phyloP scores from a whole-genome alignment of 2,797 vertebrate genomes.

The Amphiprion clarkii region DNA sequence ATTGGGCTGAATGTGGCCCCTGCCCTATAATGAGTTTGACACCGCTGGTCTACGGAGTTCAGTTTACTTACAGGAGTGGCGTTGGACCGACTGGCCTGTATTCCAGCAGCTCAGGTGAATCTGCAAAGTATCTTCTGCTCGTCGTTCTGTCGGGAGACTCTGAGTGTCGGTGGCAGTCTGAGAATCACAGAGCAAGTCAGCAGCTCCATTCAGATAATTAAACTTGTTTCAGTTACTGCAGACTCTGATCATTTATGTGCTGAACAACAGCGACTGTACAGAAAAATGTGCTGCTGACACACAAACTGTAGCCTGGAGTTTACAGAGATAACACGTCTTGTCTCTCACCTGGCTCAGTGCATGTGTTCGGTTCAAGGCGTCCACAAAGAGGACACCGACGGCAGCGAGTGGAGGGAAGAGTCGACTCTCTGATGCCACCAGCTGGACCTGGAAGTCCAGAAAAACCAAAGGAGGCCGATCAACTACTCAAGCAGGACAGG shows the following conservation, averaged over 20 bases:
- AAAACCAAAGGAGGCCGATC: not conserved
- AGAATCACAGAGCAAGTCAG: conserved; percentile 30
- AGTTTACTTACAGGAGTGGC: conserved; percentile 84
- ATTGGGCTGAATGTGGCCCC: too few relatives aligned
- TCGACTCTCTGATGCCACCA: conserved; percentile 24
- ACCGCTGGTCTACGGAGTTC: not conserved
- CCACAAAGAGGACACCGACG: conserved; percentile 54
- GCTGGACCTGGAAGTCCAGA: conserved; percentile 30
- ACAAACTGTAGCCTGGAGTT: not conserved
- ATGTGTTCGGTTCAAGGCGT: conserved; percentile 4
- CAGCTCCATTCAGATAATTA: conserved; percentile 2
- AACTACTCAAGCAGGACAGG: not conserved
- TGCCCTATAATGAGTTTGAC: too few relatives aligned
- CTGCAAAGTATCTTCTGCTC: conserved; percentile 66
- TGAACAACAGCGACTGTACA: not conserved
- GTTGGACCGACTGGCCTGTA: conserved; percentile 72
- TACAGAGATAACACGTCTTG: not conserved
- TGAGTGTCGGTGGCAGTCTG: conserved; percentile 46
- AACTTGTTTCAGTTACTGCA: conserved; percentile 5
- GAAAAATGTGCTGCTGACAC: not conserved
- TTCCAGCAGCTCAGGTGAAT: conserved; percentile 67
- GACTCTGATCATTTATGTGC: not conserved
- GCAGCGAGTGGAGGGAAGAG: conserved; percentile 8
- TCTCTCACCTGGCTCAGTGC: conserved; percentile 48
- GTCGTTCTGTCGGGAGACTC: conserved; percentile 27